A percentile compares a stretch with the other conserved stretches of the same genome.
Conservation (phyloP, 2,113 vertebrate species). For the Heterotis niloticus region DNA sequence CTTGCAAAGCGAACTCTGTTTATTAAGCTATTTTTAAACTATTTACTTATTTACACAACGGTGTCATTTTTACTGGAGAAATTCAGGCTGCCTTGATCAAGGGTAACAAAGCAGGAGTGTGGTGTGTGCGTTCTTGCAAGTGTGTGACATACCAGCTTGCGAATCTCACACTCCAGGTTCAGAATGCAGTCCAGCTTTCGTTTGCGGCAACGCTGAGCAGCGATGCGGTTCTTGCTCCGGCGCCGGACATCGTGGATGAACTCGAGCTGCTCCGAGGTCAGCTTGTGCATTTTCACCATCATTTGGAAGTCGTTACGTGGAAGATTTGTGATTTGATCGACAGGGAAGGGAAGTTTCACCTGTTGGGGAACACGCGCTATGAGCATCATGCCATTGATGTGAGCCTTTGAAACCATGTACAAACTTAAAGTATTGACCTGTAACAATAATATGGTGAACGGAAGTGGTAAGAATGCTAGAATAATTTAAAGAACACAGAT, state of each 20-base stretch:
- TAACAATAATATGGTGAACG: neutral
- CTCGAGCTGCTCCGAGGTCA: constrained; percentile 96
- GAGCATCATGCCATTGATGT: no score
- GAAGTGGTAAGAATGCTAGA: neutral
- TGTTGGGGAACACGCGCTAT: constrained; percentile 54
- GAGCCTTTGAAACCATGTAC: neutral
- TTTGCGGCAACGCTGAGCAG: constrained; percentile 95
- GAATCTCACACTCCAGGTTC: constrained; percentile 97
- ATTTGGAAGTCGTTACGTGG: constrained; percentile 99
- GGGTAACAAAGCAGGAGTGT: neutral
- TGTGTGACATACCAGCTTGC: constrained; percentile 75
- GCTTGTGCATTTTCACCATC: constrained; percentile 99
- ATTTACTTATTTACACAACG: no score
- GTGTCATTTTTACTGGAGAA: no score
- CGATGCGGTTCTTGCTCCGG: constrained; percentile 97
- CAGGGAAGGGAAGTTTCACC: constrained; percentile 98
- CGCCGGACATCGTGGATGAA: constrained; percentile 94
- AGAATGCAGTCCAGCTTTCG: constrained; percentile 98
- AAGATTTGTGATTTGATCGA: constrained; percentile 99
- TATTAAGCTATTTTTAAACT: no score
- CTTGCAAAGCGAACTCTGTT: no score
- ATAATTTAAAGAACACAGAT: neutral
- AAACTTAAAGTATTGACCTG: neutral
- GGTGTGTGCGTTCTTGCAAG: neutral
- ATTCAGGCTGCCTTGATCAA: no score